Evolutionary conservation across 2,888 invertebrate genomes (phyloP).

Genomic region (Aricia artaxerxes): DNA sequence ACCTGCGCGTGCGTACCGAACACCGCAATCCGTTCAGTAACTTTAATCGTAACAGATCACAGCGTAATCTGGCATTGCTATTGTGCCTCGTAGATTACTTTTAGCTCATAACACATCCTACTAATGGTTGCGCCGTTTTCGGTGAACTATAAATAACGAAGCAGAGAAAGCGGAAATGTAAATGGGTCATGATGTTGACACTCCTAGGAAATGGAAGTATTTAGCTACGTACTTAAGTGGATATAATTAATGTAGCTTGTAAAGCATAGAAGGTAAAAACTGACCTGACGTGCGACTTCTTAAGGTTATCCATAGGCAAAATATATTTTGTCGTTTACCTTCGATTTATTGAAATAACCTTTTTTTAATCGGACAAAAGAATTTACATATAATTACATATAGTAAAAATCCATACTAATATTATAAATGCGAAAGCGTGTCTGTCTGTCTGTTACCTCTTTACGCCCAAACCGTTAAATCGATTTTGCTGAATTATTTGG

Average conservation of each 20-base stretch:
- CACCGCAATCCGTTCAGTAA: neutral
- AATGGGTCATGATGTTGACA: conserved; percentile 18
- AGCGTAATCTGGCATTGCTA: neutral
- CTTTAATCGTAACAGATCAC: neutral
- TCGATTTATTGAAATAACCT: too few species aligned
- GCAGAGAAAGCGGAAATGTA: conserved; percentile 16
- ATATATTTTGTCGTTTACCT: too few species aligned
- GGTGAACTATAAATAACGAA: conserved; percentile 1
- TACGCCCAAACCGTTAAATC: too few species aligned
- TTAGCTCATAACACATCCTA: neutral
- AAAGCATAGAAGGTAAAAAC: too few species aligned
- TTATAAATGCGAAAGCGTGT: too few species aligned
- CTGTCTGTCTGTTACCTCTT: too few species aligned
- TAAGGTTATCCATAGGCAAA: too few species aligned
- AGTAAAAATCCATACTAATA: too few species aligned
- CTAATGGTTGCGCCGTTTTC: neutral
- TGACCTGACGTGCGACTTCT: too few species aligned
- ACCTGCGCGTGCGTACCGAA: neutral
- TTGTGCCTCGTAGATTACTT: neutral
- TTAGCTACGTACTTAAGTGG: neutral
- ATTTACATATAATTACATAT: too few species aligned
- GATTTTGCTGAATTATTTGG: too few species aligned
- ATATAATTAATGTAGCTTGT: neutral
- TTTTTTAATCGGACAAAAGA: too few species aligned
- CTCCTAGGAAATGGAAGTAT: conserved; percentile 17